A percentile compares a stretch with the other conserved stretches of the same genome.
phyloP scores from a whole-genome alignment of 1,140 invertebrate genomes.

The Geopemphigus sp. region DNA sequence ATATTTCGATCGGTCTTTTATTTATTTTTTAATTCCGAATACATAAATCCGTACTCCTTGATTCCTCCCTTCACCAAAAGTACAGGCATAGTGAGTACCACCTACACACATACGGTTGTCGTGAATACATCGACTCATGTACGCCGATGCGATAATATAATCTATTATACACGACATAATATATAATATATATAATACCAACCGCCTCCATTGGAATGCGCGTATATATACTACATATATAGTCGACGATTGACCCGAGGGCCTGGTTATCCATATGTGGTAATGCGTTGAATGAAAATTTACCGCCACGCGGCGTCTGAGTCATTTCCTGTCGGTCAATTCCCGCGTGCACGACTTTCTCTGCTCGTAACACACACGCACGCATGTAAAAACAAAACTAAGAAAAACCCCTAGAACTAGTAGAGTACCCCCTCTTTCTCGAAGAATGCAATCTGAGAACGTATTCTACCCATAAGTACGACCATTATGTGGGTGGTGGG shows the following conservation, averaged over 20 bases:
- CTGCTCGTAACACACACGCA: neutral
- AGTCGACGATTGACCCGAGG: conserved; percentile 36
- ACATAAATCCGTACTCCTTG: too few species aligned
- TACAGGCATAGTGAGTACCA: too few species aligned
- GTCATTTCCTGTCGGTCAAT: conserved; percentile 50
- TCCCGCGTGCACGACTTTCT: conserved; percentile 36
- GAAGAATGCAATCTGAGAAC: conserved; percentile 1
- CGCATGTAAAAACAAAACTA: too few species aligned
- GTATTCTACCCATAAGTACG: neutral
- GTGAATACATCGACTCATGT: too few species aligned
- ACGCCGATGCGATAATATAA: too few species aligned
- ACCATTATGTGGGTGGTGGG: too few species aligned
- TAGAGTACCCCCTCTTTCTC: too few species aligned
- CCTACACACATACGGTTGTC: too few species aligned
- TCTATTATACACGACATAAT: neutral
- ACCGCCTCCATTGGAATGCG: conserved; percentile 18
- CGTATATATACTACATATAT: neutral
- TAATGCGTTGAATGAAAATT: conserved; percentile 47
- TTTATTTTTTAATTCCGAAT: too few species aligned
- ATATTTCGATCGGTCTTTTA: too few species aligned
- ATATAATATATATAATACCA: neutral
- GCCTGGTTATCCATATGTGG: conserved; percentile 43
- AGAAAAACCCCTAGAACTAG: too few species aligned
- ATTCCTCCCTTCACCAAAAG: too few species aligned
- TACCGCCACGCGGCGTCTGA: conserved; percentile 28